Conservation (phyloP, 1,140 invertebrate genomes). For the Leptinotarsa lineolata region DNA sequence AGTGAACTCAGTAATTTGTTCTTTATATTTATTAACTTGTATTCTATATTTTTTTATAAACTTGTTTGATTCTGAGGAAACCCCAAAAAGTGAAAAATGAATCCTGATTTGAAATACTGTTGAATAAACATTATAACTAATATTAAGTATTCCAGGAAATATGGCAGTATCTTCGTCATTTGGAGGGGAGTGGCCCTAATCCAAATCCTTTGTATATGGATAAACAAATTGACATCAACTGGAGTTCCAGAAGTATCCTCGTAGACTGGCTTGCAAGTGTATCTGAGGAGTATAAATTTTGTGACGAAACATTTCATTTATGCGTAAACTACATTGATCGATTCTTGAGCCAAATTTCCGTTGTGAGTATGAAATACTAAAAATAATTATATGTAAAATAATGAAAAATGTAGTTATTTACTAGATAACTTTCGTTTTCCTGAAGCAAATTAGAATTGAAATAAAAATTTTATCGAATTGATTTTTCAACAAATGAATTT, state of each 20-base stretch:
- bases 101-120: too few relatives aligned
- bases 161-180: conserved; percentile 36
- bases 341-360: conserved; percentile 68
- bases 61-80: too few relatives aligned
- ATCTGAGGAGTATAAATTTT: conserved; percentile 63
- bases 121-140: too few relatives aligned
- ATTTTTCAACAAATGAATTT: too few relatives aligned
- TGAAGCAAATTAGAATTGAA: too few relatives aligned
- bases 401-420: too few relatives aligned
- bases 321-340: conserved; percentile 70
- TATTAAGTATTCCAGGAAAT: conserved; percentile 42
- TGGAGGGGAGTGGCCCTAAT: conserved; percentile 39
- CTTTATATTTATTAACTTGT: too few relatives aligned
- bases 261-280: conserved; percentile 70
- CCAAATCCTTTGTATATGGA: conserved; percentile 66
- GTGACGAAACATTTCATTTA: conserved; percentile 65
- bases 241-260: conserved; percentile 63
- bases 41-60: too few relatives aligned
- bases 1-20: too few relatives aligned
- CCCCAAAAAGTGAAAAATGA: neutral
- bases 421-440: too few relatives aligned
- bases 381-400: too few relatives aligned
- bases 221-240: conserved; percentile 64
- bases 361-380: conserved; percentile 52
- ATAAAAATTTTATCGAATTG: too few relatives aligned